A percentile compares a stretch with the other conserved stretches of the same genome.
phyloP scores from a whole-genome alignment of 2,113 vertebrate species.

The Bubo bubo region DNA sequence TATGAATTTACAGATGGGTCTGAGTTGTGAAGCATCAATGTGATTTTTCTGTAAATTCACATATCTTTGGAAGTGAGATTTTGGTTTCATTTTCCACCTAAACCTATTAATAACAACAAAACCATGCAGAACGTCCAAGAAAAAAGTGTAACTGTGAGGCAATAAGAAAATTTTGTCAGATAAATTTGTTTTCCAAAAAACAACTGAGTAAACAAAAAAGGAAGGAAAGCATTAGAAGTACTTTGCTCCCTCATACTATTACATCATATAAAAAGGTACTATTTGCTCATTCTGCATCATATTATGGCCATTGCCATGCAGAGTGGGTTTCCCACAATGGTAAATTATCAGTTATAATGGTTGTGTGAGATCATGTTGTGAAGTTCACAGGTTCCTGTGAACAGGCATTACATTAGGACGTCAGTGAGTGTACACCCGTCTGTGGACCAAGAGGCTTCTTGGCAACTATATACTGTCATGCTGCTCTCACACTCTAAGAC shows the following conservation, averaged over 20 bases:
- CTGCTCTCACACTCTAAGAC: not conserved
- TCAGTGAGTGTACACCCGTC: too few relatives aligned
- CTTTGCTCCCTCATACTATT: not conserved
- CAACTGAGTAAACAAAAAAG: not conserved
- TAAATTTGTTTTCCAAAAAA: not conserved
- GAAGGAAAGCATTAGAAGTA: not conserved
- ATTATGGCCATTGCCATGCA: accelerated
- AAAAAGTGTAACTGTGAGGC: not conserved
- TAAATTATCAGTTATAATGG: not conserved
- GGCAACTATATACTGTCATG: accelerated
- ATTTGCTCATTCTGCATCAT: not conserved
- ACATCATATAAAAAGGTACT: not conserved
- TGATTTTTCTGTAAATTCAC: not conserved
- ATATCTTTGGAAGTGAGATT: not conserved
- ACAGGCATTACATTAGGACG: accelerated
- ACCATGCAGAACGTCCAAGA: not conserved
- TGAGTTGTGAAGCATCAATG: not conserved
- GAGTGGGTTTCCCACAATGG: not conserved
- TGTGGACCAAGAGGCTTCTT: not conserved
- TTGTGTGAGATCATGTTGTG: not conserved
- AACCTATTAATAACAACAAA: not conserved
- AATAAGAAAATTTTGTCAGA: not conserved
- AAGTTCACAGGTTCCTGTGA: not conserved
- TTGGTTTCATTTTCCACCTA: not conserved
- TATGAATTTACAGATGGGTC: not conserved